Conservation (phyloP, 2,113 vertebrate genomes). For the Oncorhynchus masou region DNA sequence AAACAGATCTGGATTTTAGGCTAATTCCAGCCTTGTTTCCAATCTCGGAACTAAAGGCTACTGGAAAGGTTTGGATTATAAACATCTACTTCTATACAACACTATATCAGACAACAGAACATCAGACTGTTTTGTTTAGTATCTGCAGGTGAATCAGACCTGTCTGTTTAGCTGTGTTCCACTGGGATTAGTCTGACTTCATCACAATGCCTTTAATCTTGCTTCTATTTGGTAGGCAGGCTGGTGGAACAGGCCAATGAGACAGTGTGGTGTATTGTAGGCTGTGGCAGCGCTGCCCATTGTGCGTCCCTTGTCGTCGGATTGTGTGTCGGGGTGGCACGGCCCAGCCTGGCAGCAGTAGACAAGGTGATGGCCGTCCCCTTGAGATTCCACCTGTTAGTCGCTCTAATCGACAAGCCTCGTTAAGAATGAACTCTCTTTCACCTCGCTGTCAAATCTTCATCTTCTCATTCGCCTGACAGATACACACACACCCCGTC, state of each 20-base stretch:
- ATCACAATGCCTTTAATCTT: constrained; percentile 54
- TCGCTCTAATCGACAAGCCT: constrained; percentile 84
- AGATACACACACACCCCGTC: constrained; percentile 64
- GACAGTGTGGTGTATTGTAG: background rate
- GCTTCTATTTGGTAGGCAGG: constrained; percentile 36
- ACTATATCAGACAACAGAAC: constrained; percentile 32
- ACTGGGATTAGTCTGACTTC: constrained; percentile 61
- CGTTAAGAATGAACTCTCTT: constrained; percentile 85
- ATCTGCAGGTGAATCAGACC: constrained; percentile 41
- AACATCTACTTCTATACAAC: background rate
- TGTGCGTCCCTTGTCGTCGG: constrained; percentile 63
- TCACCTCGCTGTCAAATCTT: constrained; percentile 88
- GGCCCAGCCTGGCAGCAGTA: constrained; percentile 78
- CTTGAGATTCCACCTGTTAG: constrained; percentile 93
- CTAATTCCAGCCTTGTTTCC: no score
- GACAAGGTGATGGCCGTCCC: constrained; percentile 85
- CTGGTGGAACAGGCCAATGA: constrained; percentile 41
- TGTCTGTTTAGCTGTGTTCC: constrained; percentile 53
- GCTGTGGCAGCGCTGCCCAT: constrained; percentile 27
- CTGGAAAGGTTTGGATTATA: no score
- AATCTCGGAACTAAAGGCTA: no score
- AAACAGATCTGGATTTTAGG: no score
- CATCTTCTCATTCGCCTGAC: constrained; percentile 83
- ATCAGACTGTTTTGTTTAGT: constrained; percentile 16
- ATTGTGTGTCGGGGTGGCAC: no score